Base-by-base conservation (phyloP, 2,113 vertebrate genomes). In the Dicentrarchus labrax region DNA sequence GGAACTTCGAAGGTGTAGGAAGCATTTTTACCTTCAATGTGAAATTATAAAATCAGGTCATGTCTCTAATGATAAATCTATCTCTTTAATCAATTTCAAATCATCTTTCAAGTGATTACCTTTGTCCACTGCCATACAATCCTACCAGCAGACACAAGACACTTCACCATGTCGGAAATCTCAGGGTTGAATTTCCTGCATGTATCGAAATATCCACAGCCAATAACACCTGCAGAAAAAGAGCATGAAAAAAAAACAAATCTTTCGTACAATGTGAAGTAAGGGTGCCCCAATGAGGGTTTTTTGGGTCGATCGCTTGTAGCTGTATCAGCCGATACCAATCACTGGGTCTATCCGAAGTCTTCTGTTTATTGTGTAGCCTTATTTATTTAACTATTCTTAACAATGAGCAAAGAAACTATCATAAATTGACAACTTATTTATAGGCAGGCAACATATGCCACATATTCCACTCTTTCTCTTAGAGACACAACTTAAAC, bases 1-100 rank as follows among this genome's bases (percentile, higher is more conserved):
- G 97, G 83, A 97, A 98, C 76, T 97, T 98, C 64, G 96, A 96
- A 13, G 97, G 97, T 0, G 96, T 97, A 0, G 97, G 97, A 15
- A 98, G 93, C 97, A 98, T 97, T 91, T 97, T 98, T 16, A 59
- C 64, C 88, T 98, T 96, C 6, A 95, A 95, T 72, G 92, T 78
- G 39, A 78, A 96, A 95, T 95, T 90, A 96, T 7, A 93, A 82
- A 2, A 80, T 86, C 4, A 96, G 94, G 16, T 60, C 11, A 78
- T 64, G 43, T 43, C 6, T 50, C 57, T 30, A 30, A 30, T 30
- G 30, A 61, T 56, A 47, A 72, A 77, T 43, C 1, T 16, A 43
- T 57, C 22, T 2, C 4, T 59, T 24, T 16, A 54, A 69, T 70
- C 8, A 45, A 17, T 48, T n/a, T 75, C 10, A 59, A 4, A 48